A percentile compares a stretch with the other conserved stretches of the same genome.
Conservation (phyloP, 2,113 vertebrate genomes). For the Gobius niger region DNA sequence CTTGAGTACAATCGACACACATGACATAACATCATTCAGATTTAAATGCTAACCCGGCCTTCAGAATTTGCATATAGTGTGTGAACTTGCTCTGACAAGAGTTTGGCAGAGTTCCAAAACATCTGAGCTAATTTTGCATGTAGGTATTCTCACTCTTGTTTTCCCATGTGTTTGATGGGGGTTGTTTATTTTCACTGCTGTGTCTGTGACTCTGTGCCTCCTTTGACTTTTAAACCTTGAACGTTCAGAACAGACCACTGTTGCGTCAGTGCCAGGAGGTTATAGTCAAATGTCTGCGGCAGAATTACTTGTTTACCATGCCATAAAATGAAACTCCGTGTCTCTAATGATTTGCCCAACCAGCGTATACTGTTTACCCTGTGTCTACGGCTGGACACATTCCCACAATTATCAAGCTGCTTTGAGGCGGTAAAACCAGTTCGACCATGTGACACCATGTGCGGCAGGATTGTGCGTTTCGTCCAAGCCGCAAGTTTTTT, state of each 20-base stretch:
- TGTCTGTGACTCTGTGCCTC: background rate
- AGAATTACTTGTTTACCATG: constrained; percentile 29
- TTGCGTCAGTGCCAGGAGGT: background rate
- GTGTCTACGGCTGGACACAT: constrained; percentile 42
- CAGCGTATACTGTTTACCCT: constrained; percentile 23
- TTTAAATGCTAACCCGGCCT: background rate
- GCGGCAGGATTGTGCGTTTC: background rate
- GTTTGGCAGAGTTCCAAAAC: background rate
- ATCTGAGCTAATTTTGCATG: background rate
- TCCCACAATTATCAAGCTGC: constrained; percentile 51
- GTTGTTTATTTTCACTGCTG: constrained; percentile 5
- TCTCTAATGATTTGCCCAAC: constrained; percentile 15
- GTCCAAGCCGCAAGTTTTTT: background rate
- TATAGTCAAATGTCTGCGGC: constrained; percentile 10
- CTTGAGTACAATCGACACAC: background rate
- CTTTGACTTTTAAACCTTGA: constrained; percentile 3
- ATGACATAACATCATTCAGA: background rate
- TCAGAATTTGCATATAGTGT: background rate
- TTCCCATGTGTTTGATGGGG: background rate
- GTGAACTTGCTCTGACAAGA: background rate
- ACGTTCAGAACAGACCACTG: constrained; percentile 14
- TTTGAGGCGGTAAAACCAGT: constrained; percentile 42
- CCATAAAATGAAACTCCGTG: constrained; percentile 23
- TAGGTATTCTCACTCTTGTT: background rate
- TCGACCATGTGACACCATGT: constrained; percentile 37